These are phyloP conservation scores for Melanaphis sacchari DNA, from an alignment of 1,140 invertebrate species.

Conservation along the genomic window DNA sequence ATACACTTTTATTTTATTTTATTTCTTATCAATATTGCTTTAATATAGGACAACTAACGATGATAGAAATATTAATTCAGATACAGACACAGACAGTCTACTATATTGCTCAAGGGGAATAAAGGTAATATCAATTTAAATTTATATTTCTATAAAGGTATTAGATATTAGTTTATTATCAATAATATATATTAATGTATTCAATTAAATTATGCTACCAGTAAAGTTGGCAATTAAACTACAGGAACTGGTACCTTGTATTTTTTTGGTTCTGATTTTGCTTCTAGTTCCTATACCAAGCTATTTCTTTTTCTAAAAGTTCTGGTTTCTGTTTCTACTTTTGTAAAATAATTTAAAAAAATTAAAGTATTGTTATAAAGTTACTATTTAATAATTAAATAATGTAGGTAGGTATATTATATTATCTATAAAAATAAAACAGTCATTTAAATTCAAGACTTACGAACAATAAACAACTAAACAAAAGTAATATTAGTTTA, in stretches of 20 bases:
- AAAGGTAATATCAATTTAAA: not conserved
- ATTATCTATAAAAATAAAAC: too few relatives aligned
- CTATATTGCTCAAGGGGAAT: not conserved
- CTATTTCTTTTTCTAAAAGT: not conserved
- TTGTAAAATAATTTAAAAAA: too few relatives aligned
- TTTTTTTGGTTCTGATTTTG: not conserved
- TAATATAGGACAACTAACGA: not conserved
- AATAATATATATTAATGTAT: not conserved
- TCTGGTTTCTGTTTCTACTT: not conserved
- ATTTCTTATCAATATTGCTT: not conserved
- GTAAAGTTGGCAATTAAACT: not conserved
- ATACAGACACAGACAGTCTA: constrained; percentile 11
- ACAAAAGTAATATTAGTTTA: too few relatives aligned
- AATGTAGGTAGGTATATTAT: too few relatives aligned
- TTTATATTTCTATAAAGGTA: not conserved
- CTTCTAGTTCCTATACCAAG: not conserved
- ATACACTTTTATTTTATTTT: not conserved
- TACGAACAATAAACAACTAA: too few relatives aligned
- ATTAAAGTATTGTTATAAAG: too few relatives aligned
- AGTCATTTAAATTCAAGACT: too few relatives aligned
- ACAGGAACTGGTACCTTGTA: not conserved
- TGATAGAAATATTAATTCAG: not conserved
- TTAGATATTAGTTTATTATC: not conserved
- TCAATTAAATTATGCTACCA: not conserved
- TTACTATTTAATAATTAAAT: too few relatives aligned